phyloP scores from a whole-genome alignment of 2,797 vertebrate genomes.

The Tympanoctomys barrerae region DNA sequence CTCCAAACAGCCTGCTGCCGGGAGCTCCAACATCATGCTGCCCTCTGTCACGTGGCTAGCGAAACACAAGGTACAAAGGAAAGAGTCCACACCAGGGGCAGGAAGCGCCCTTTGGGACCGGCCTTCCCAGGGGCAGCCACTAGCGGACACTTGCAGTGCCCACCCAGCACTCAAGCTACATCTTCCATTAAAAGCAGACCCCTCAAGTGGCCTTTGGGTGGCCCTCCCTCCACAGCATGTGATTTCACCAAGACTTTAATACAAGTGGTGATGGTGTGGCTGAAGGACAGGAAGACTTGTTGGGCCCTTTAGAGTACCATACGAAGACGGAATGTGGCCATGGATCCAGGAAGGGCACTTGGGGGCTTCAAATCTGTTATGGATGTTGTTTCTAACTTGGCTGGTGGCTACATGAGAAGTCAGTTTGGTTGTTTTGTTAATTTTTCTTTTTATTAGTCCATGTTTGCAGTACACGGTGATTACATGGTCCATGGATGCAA shows the following conservation, averaged over 20 bases:
- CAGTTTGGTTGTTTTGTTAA: not conserved
- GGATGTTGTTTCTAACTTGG: not conserved
- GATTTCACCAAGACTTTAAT: not conserved
- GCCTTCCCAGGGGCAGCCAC: not conserved
- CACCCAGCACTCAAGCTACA: fast-evolving
- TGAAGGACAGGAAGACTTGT: not conserved
- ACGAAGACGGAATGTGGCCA: fast-evolving
- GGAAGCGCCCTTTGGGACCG: not conserved
- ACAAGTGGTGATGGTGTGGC: fast-evolving
- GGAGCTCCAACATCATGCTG: fast-evolving
- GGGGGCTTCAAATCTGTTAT: not conserved
- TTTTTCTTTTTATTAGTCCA: not conserved
- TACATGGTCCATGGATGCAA: not conserved
- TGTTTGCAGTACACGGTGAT: not conserved
- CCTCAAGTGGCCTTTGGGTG: not conserved
- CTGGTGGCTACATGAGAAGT: fast-evolving
- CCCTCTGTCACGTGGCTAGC: fast-evolving
- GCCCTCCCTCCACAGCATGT: fast-evolving
- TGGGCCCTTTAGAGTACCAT: not conserved
- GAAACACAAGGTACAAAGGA: not conserved
- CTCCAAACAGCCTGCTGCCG: not conserved
- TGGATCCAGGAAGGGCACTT: not conserved
- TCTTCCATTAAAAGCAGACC: not conserved
- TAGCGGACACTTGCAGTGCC: too few relatives aligned
- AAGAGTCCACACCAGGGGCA: not conserved